Percentiles rank a stretch among this genome's conserved stretches.
phyloP scores from a whole-genome alignment of 2,113 vertebrate genomes.

The Trematomus loennbergii region DNA sequence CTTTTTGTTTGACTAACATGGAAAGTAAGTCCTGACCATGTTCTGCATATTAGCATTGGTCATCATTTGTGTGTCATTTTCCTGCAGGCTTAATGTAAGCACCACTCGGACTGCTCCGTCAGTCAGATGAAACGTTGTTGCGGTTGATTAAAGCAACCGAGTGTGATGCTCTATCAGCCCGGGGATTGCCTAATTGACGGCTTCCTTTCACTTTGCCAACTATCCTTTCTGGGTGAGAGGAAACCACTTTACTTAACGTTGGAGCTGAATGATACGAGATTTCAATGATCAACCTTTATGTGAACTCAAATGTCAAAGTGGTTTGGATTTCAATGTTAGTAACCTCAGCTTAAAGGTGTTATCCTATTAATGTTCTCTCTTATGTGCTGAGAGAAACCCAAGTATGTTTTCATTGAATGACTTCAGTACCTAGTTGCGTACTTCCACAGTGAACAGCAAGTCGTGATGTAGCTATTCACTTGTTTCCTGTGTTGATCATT shows the following conservation, averaged over 20 bases:
- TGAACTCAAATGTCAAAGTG: background rate
- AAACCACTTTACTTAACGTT: background rate
- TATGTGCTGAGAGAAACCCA: background rate
- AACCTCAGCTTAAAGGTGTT: background rate
- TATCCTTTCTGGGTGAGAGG: background rate
- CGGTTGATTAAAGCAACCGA: slow-evolving; percentile 10
- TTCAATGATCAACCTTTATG: background rate
- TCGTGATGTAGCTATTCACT: background rate
- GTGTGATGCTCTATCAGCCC: background rate
- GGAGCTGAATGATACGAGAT: background rate
- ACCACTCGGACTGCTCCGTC: slow-evolving; percentile 11
- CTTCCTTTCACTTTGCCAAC: background rate
- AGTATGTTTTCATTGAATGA: background rate
- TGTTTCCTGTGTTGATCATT: background rate
- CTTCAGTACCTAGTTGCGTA: background rate
- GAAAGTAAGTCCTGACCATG: background rate
- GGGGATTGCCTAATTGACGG: slow-evolving; percentile 17
- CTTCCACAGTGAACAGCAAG: background rate
- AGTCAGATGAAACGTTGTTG: background rate
- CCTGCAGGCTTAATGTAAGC: background rate
- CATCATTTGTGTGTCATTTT: background rate
- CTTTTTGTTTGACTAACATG: background rate
- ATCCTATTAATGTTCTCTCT: background rate
- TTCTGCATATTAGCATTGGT: background rate
- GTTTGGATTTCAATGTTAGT: background rate